A percentile compares a stretch with the other conserved stretches of the same genome.
Conservation (phyloP, 2,888 invertebrate species). For the Melinaea menophilus region DNA sequence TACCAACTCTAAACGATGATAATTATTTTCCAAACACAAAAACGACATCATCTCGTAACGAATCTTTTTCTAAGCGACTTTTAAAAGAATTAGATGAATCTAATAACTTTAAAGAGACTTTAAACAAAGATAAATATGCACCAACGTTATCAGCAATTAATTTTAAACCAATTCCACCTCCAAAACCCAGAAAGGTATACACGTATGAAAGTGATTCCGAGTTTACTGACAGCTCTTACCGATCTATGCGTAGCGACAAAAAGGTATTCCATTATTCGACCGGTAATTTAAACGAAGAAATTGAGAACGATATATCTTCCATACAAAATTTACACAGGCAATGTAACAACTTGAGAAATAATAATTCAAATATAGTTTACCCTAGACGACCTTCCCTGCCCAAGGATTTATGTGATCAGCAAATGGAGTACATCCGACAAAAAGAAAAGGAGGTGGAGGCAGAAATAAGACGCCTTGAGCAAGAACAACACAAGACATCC, state of each 20-base stretch:
- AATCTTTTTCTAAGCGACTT: slow-evolving; percentile 22
- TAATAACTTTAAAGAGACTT: slow-evolving; percentile 33
- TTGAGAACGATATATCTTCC: slow-evolving; percentile 67
- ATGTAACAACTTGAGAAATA: slow-evolving; percentile 51
- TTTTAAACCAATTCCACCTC: slow-evolving; percentile 64
- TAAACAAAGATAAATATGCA: slow-evolving; percentile 8
- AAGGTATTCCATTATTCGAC: slow-evolving; percentile 70
- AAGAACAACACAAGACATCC: slow-evolving; percentile 58
- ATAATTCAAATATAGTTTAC: slow-evolving; percentile 38
- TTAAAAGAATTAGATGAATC: slow-evolving; percentile 26
- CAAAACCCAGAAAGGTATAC: slow-evolving; percentile 59
- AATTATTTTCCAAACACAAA: slow-evolving; percentile 44
- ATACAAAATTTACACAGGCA: slow-evolving; percentile 71
- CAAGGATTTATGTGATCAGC: slow-evolving; percentile 80
- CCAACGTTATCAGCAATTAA: slow-evolving; percentile 30
- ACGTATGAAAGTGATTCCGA: slow-evolving; percentile 70
- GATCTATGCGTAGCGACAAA: slow-evolving; percentile 59
- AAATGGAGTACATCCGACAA: slow-evolving; percentile 81
- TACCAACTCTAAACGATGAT: slow-evolving; percentile 40
- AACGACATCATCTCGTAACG: slow-evolving; percentile 25
- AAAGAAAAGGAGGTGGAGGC: slow-evolving; percentile 83
- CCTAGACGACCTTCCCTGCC: slow-evolving; percentile 79
- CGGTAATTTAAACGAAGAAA: slow-evolving; percentile 68
- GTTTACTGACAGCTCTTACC: slow-evolving; percentile 59
- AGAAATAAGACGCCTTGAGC: slow-evolving; percentile 81